A percentile compares a stretch with the other conserved stretches of the same genome.
Evolutionary conservation across 2,797 vertebrate species (phyloP).

Genomic region (Pygocentrus nattereri): DNA sequence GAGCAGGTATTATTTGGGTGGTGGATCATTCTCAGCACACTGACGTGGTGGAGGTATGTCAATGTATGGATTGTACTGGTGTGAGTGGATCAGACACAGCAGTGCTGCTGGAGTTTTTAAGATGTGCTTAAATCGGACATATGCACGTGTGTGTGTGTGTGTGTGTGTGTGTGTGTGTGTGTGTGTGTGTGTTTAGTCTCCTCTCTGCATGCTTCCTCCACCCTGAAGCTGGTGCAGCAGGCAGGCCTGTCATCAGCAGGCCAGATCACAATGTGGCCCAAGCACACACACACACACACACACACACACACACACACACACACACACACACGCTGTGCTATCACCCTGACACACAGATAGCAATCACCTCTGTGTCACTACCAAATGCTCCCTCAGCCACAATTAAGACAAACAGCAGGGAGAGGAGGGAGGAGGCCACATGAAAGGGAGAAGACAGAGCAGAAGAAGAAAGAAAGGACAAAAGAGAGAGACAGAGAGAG

Average conservation of each 20-base stretch:
- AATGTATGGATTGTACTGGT: no score
- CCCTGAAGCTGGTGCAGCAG: conserved; percentile 78
- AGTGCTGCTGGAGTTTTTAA: no score
- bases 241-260: conserved; percentile 82
- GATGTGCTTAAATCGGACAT: background rate
- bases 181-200: conserved; percentile 45
- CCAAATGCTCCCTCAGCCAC: conserved; percentile 78
- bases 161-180: conserved; percentile 27
- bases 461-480: background rate
- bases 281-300: conserved; percentile 15
- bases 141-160: conserved; percentile 25
- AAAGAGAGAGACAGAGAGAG: background rate
- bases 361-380: conserved; percentile 76
- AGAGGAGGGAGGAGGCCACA: conserved; percentile 45
- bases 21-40: no score
- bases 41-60: no score
- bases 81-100: no score
- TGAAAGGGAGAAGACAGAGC: conserved; percentile 15
- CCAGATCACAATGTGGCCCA: conserved; percentile 71
- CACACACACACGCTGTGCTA: conserved; percentile 4
- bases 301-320: background rate
- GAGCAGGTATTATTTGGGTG: no score
- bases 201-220: conserved; percentile 64
- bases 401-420: conserved; percentile 76
- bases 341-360: conserved; percentile 33